Conservation (phyloP, 2,888 invertebrate genomes). For the Pristionchus entomophagus region DNA sequence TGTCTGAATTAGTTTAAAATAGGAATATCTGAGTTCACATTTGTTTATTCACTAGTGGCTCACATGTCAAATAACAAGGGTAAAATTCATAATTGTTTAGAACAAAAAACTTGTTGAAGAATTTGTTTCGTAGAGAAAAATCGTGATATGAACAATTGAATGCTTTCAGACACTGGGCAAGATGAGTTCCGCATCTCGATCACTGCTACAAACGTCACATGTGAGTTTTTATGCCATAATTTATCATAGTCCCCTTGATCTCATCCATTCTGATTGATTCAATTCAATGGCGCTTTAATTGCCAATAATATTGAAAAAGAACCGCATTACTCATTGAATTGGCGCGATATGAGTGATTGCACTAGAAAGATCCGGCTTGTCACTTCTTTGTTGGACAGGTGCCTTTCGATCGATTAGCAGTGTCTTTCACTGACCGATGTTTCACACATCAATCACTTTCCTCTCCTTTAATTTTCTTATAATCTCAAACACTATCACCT, state of each 20-base stretch:
- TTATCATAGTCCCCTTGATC: not conserved
- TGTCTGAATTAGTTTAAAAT: too few relatives aligned
- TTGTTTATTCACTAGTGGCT: too few relatives aligned
- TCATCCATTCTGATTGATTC: too few relatives aligned
- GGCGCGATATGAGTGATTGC: not conserved
- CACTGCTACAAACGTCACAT: constrained; percentile 7
- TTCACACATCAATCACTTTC: not conserved
- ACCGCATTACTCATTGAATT: too few relatives aligned
- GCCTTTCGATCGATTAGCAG: not conserved
- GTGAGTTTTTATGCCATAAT: constrained; percentile 20
- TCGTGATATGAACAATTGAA: too few relatives aligned
- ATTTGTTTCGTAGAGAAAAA: too few relatives aligned
- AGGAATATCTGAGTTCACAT: too few relatives aligned
- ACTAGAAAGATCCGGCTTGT: constrained; percentile 20
- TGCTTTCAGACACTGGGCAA: constrained; percentile 15
- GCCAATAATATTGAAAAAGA: not conserved
- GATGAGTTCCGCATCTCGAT: constrained; percentile 40
- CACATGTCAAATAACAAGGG: too few relatives aligned
- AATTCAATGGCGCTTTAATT: not conserved
- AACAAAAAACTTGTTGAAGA: too few relatives aligned
- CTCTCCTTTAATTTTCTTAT: not conserved
- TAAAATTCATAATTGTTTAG: too few relatives aligned
- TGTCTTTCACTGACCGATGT: not conserved
- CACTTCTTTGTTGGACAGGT: not conserved
- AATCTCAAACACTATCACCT: too few relatives aligned